These are phyloP conservation scores for Emmelina monodactyla DNA, from an alignment of 2,888 invertebrate genomes.

Conservation along the genomic window DNA sequence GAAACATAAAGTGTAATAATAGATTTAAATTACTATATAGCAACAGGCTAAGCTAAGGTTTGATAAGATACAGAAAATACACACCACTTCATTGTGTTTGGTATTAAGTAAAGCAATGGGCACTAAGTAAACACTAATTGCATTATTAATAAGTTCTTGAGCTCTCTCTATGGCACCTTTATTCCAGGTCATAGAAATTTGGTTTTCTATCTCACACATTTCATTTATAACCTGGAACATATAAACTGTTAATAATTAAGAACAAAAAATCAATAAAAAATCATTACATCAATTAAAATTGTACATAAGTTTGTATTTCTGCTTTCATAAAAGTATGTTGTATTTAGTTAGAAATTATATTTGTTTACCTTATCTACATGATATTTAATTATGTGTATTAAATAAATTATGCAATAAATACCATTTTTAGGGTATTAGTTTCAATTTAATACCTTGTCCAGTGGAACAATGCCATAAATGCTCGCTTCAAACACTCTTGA, in stretches of 20 bases:
- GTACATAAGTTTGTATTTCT: too few relatives aligned
- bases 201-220: conserved; percentile 24
- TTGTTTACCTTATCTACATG: too few relatives aligned
- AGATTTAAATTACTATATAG: too few relatives aligned
- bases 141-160: conserved; percentile 21
- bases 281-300: too few relatives aligned
- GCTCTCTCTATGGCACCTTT: conserved; percentile 24
- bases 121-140: conserved; percentile 22
- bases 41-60: too few relatives aligned
- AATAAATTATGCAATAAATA: background rate
- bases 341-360: too few relatives aligned
- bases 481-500: conserved; percentile 39
- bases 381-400: background rate
- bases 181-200: conserved; percentile 23
- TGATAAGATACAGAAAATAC: conserved; percentile 12
- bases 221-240: conserved; percentile 23
- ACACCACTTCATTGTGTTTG: conserved; percentile 33
- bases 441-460: conserved; percentile 34
- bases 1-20: conserved; percentile 12
- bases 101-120: conserved; percentile 30
- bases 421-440: background rate
- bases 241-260: conserved; percentile 4
- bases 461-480: conserved; percentile 33
- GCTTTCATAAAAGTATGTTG: too few relatives aligned
- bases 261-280: too few relatives aligned